Percentiles rank a stretch among this genome's conserved stretches.
Conservation (phyloP, 2,888 invertebrate genomes). For the Nymphalis urticae region DNA sequence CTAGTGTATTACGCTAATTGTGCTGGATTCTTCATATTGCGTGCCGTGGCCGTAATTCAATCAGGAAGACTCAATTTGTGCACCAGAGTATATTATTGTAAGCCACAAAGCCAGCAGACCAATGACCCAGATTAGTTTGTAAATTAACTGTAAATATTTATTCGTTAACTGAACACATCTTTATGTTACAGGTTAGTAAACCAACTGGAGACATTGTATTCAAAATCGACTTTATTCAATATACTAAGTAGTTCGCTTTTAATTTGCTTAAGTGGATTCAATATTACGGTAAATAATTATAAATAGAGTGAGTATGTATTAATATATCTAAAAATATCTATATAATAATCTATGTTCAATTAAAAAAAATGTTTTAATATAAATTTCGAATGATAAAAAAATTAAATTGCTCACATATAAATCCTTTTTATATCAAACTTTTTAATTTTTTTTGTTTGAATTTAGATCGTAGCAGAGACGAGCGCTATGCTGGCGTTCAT, state of each 20-base stretch:
- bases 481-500: conserved; percentile 50
- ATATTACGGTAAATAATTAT: conserved; percentile 55
- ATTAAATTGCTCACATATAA: neutral
- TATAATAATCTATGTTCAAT: no score
- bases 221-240: conserved; percentile 60
- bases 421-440: neutral
- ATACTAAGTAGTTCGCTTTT: conserved; percentile 62
- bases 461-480: conserved; percentile 41
- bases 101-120: no score
- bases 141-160: no score
- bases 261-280: conserved; percentile 66
- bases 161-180: neutral
- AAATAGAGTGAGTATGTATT: neutral
- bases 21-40: no score
- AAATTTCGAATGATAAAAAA: no score
- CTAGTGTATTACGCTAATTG: no score
- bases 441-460: neutral
- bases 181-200: conserved; percentile 55
- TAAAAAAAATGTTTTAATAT: no score
- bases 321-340: no score
- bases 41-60: no score
- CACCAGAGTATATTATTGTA: no score
- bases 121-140: no score
- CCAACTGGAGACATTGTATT: conserved; percentile 54
- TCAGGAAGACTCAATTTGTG: no score